Conservation (phyloP, 2,113 vertebrate genomes). For the Zapus hudsonius region DNA sequence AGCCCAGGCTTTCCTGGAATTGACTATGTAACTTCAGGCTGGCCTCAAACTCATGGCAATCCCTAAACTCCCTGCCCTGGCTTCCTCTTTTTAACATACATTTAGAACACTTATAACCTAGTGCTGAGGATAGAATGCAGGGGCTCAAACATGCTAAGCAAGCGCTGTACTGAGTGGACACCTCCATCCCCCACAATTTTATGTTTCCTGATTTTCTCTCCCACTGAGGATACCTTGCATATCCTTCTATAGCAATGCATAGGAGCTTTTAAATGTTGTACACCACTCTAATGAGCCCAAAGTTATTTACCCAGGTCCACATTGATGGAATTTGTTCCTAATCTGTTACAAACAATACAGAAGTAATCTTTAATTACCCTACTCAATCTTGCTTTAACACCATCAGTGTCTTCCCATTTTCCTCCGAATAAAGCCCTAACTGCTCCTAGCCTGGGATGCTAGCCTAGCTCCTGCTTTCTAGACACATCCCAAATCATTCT, state of each 20-base stretch:
- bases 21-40: too few relatives aligned
- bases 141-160: neutral
- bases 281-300: neutral
- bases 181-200: neutral
- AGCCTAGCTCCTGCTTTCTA: neutral
- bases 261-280: neutral
- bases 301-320: neutral
- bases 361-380: conserved; percentile 4
- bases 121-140: neutral
- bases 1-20: too few relatives aligned
- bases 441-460: neutral
- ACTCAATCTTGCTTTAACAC: neutral
- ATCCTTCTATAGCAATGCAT: neutral
- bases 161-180: neutral
- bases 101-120: neutral
- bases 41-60: too few relatives aligned
- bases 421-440: neutral
- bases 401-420: neutral
- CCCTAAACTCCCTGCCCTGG: too few relatives aligned
- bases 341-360: neutral
- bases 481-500: neutral
- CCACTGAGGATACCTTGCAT: neutral
- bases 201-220: neutral
- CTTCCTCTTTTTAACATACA: neutral
- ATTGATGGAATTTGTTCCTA: neutral